A percentile compares a stretch with the other conserved stretches of the same genome.
phyloP scores from a whole-genome alignment of 2,888 invertebrate genomes.

The Cacoxenus indagator region DNA sequence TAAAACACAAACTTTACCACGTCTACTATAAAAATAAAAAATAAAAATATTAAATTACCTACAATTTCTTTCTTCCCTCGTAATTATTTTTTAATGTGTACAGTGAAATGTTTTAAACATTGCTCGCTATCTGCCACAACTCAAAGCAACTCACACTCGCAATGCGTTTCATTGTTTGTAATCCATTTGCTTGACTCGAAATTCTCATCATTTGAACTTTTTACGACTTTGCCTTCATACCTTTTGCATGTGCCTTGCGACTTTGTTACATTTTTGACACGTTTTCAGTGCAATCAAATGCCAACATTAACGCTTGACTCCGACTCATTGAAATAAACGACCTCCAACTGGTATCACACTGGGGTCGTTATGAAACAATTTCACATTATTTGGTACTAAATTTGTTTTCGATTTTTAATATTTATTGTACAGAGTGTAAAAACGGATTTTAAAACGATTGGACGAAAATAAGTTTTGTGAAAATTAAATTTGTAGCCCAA shows the following conservation, averaged over 20 bases:
- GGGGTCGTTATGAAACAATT: background rate
- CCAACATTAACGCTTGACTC: conserved; percentile 4
- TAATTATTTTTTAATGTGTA: background rate
- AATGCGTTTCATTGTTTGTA: conserved; percentile 3
- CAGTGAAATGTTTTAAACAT: background rate
- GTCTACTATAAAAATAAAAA: background rate
- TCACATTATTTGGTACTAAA: background rate
- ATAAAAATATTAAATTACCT: background rate
- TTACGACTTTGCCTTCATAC: background rate
- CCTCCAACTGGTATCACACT: background rate
- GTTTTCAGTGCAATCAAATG: conserved; percentile 1
- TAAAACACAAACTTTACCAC: background rate
- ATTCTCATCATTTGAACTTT: conserved; percentile 8
- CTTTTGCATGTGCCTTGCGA: background rate
- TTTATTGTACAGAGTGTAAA: too few relatives aligned
- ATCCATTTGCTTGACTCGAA: background rate
- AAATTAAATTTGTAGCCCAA: too few relatives aligned
- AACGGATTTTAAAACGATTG: too few relatives aligned
- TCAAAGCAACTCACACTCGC: background rate
- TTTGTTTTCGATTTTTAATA: background rate
- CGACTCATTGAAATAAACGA: background rate
- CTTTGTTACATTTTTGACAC: background rate
- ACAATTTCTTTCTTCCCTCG: background rate
- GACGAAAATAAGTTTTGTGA: too few relatives aligned
- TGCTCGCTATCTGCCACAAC: background rate